Conservation (phyloP, 2,888 invertebrate species). For the Icerya purchasi region DNA sequence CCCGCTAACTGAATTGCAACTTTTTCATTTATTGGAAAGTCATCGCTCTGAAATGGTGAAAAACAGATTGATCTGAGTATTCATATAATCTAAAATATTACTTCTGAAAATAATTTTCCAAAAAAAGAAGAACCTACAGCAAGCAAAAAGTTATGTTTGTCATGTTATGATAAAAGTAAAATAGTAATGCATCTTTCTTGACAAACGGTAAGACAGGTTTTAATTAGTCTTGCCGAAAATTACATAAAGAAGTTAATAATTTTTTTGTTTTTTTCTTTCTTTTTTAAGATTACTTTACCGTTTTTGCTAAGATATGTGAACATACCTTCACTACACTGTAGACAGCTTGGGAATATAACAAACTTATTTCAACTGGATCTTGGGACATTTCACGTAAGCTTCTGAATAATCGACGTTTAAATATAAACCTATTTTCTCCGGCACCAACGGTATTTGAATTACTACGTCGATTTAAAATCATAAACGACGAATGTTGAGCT, state of each 20-base stretch:
- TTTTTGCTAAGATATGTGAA: too few species aligned
- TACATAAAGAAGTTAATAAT: too few species aligned
- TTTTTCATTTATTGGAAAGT: slow-evolving; percentile 84
- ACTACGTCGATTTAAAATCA: slow-evolving; percentile 33
- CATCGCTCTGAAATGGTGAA: slow-evolving; percentile 46
- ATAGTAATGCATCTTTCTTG: too few species aligned
- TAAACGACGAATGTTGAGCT: slow-evolving; percentile 29
- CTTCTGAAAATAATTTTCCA: too few species aligned
- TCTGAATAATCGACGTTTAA: slow-evolving; percentile 72
- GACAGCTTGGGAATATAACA: slow-evolving; percentile 85
- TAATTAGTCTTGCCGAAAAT: too few species aligned
- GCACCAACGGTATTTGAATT: slow-evolving; percentile 49
- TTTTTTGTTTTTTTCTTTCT: too few species aligned
- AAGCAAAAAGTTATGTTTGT: too few species aligned
- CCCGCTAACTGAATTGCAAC: slow-evolving; percentile 85
- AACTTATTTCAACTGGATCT: slow-evolving; percentile 83
- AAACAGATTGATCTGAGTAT: slow-evolving; percentile 2
- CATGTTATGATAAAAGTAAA: too few species aligned
- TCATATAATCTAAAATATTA: too few species aligned
- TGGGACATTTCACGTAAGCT: slow-evolving; percentile 74
- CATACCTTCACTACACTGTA: slow-evolving; percentile 77
- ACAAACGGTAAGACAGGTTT: too few species aligned
- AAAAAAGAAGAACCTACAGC: not conserved
- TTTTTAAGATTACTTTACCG: too few species aligned
- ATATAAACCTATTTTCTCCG: slow-evolving; percentile 77